These are phyloP conservation scores for Helobdella robusta DNA, from an alignment of 2,888 invertebrate genomes.

Conservation along the genomic window DNA sequence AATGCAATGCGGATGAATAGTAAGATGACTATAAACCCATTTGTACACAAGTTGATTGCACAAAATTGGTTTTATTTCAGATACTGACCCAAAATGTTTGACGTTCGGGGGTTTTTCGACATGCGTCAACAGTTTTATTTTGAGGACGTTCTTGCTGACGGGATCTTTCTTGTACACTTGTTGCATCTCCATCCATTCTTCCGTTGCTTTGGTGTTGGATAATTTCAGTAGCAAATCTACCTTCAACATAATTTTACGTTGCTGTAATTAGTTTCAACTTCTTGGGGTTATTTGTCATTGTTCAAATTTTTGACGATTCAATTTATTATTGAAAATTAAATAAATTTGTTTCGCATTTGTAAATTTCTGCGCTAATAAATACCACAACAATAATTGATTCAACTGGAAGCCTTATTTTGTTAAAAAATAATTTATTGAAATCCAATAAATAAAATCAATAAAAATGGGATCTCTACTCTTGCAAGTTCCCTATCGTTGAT, in stretches of 20 bases:
- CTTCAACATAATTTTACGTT: no score
- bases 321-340: no score
- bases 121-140: neutral
- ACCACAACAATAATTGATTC: no score
- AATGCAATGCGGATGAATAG: no score
- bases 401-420: no score
- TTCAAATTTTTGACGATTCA: no score
- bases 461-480: neutral
- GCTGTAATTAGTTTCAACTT: no score
- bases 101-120: constrained; percentile 21
- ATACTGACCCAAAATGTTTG: constrained; percentile 16
- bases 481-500: constrained; percentile 22
- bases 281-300: no score
- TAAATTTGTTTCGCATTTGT: no score
- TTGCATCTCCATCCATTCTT: constrained; percentile 11
- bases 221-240: constrained; percentile 3
- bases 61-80: neutral
- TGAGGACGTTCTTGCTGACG: neutral
- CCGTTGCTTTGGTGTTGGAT: constrained; percentile 7
- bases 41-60: no score
- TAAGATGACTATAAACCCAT: no score
- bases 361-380: no score
- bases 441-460: neutral
- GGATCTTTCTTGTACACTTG: neutral
- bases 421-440: neutral